Base-by-base conservation (phyloP, 1,140 invertebrate genomes). In the Drosophila prosaltans region DNA sequence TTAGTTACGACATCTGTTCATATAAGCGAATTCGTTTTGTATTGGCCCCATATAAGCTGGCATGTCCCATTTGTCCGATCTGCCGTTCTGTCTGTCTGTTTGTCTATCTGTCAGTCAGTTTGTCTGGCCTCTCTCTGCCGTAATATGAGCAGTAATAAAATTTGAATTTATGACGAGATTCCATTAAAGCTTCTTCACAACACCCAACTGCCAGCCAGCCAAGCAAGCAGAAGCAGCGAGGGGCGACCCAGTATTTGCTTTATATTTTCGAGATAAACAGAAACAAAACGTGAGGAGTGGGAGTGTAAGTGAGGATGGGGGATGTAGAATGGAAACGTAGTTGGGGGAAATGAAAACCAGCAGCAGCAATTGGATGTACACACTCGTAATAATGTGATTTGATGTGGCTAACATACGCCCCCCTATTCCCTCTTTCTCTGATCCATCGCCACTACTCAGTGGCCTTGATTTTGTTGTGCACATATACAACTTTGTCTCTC, bases 141-240 rank as follows among this genome's bases (percentile, higher is more conserved):
- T 89, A 89, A 89, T 89, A 88, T 89, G 85, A 85, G 82, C 80
- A 82, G 86, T 76, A 90, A 90, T 90, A 90, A 90, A 90, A 90
- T 90, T 90, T 88, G 88, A 90, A 90, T 90, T 90, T 90, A 90
- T 90, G 86, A 88, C 86, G 88, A 91, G 86, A 90, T 83, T 90
- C 86, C 86, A 90, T 90, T 90, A 90, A 90, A 90, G 86, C 88
- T 88, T 90, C 86, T 90, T 88, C 80, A 64, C 84, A 82, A 78
- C 84, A 89, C 80, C 72, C 76, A 59, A 61, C 45, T 48, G 45
- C 45, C 45, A 24, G 45, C 59, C 62, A 72, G 69, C 62, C 76
- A 69, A 6, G 45, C 4, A 6, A n/a, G 54, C 28, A 2, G 45
- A 1, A 58, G 11, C 0, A 57, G 48, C 2, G 57, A 43, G 65